Evolutionary conservation across 2,113 vertebrate species (phyloP), one percentile per base, ranked within the genome.

Genomic region (Semnopithecus entellus): DNA sequence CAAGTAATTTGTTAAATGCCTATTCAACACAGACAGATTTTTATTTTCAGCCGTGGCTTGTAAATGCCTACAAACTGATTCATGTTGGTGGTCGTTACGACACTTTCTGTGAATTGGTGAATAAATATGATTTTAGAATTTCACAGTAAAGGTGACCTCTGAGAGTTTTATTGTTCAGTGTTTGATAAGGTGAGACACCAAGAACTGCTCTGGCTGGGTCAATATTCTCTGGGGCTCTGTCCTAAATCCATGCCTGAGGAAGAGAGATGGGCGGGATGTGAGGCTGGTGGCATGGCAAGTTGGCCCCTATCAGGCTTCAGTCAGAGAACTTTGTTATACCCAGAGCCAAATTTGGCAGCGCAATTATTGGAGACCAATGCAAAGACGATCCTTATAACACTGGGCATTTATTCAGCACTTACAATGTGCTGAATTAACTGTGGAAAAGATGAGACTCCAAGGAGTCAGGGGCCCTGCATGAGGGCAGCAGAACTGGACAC

Each of bases 101-200:
- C 99, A 99, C 99, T 99, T 99, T 99, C 99, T 99, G 99, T 99
- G 99, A 99, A 99, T 99, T 98, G 99, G 98, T 99, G 99, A 99
- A 99, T 99, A 99, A 99, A 99, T 99, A 99, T 99, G 98, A 99
- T 99, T 99, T 99, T 99, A 99, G 99, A 99, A 99, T 99, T 99
- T 99, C 98, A 99, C 98, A 99, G 98, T 98, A 98, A 98, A 97
- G 7, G 14, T n/a, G 84, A 93, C 80, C 83, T 97, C 91, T 35
- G 90, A 66, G 88, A 94, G 94, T 97, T 92, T 98, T 97, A 82
- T 98, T 98, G 96, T 50, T 43, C 17, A 25, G 86, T 61, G 13
- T 25, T 30, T 48, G 64, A 81, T 88, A 86, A 88, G n/a, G 57
- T 3, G 2, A 25, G 27, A 88, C 1, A 2, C 8, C 3, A 40